Base-by-base conservation (phyloP, 92 coral and sea anemone genomes). In the Epizoanthus rinbou region DNA sequence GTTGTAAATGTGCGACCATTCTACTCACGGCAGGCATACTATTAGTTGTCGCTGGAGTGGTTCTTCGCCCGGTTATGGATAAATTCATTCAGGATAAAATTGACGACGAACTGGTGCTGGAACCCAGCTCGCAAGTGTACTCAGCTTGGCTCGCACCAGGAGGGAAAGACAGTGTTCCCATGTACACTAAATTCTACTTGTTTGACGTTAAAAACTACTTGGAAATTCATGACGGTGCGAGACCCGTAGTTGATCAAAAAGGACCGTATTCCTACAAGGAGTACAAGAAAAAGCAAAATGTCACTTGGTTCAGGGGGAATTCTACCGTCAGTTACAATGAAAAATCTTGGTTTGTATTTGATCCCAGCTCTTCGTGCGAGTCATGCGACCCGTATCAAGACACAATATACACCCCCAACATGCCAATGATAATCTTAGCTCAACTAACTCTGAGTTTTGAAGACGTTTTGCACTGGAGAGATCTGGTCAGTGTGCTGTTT, bases 181-280 rank as follows among this genome's bases (percentile, higher is more conserved):
- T 94, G n/a, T 80, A 57, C 3, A 85, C 88, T 24, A 83, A 92
- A 69, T 94, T 88, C 74, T 94, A 70, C 41, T 76, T 92, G n/a
- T 94, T 94, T 80, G 80, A 91, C 80, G 87, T 95, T 9, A 84
- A 60, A 21, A 95, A 95, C 75, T 86, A 83, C 4, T 37, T 69
- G 35, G 97, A 93, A 64, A 75, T 95, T 9, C 87, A 76, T 21
- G 66, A 82, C 5, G 98, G 98, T 6, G 62, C 72, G 3, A 84
- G 33, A 8, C 97, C 98, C 8, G 85, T 73, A 19, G 89, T 94
- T 3, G 85, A 78, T 37, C 92, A 94, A 57, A 73, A 52, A 69
- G 98, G 98, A 16, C 98, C 98, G 0, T 94, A 92, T 76, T 45
- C 91, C 18, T 94, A 88, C 89, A 84, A 87, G 35, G 93, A 84